Evolutionary conservation across 2,113 vertebrate genomes (phyloP).

Genomic region (Todiramphus saurophagus): DNA sequence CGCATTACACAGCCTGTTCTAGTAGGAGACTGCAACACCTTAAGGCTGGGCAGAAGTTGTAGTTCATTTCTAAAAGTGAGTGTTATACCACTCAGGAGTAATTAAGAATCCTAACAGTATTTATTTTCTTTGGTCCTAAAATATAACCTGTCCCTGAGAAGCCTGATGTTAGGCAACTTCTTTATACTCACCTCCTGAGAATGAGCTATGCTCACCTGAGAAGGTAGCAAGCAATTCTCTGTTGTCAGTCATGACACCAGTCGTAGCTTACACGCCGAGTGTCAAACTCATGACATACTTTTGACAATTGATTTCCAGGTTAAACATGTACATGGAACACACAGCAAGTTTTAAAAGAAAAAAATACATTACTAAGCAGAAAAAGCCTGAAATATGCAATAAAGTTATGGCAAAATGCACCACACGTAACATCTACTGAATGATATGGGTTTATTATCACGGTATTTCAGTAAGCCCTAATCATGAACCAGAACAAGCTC

Average conservation of each 20-base stretch:
- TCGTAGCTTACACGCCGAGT: not conserved
- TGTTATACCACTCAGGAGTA: not conserved
- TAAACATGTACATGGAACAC: not conserved
- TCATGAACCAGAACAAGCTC: not conserved
- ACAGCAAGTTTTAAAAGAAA: not conserved
- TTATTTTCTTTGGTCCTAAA: not conserved
- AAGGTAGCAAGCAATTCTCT: not conserved
- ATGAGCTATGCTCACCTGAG: not conserved
- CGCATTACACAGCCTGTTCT: not conserved
- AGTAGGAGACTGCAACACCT: not conserved
- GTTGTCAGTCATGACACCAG: rapidly evolving
- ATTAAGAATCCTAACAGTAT: not conserved
- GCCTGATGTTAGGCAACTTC: not conserved
- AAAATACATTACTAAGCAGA: not conserved
- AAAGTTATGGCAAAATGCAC: not conserved
- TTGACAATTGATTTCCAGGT: not conserved
- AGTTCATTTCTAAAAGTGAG: not conserved
- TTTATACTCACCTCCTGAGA: not conserved
- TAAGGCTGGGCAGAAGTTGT: not conserved
- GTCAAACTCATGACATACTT: not conserved
- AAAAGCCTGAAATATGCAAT: not conserved
- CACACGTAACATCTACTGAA: not conserved
- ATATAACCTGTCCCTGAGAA: not conserved
- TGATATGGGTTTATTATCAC: not conserved
- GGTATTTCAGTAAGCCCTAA: not conserved